phyloP scores from a whole-genome alignment of 2,888 invertebrate genomes.

The Synanthedon myopaeformis region DNA sequence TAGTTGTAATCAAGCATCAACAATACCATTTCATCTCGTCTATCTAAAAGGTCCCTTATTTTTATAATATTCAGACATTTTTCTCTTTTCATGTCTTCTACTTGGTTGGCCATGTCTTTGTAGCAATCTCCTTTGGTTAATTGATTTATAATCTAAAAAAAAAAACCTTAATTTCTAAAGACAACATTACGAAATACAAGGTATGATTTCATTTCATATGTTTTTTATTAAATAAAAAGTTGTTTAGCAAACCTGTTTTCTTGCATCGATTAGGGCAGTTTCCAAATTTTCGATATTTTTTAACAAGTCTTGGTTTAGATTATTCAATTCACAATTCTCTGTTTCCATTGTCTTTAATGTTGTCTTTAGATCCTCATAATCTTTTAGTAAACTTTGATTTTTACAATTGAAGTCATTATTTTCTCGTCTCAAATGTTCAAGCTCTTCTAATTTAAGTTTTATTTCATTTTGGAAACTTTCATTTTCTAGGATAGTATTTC shows the following conservation, averaged over 20 bases:
- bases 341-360: constrained; percentile 13
- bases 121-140: constrained; percentile 9
- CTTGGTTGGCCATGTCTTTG: constrained; percentile 28
- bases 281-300: constrained; percentile 38
- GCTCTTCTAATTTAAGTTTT: constrained; percentile 16
- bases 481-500: constrained; percentile 28
- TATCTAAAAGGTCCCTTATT: constrained; percentile 34
- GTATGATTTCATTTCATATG: too few relatives aligned
- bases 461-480: constrained; percentile 30
- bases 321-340: constrained; percentile 31
- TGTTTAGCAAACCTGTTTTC: constrained; percentile 31
- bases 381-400: constrained; percentile 25
- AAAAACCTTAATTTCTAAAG: background rate
- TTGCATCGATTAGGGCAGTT: constrained; percentile 30
- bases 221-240: too few relatives aligned
- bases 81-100: constrained; percentile 39
- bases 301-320: constrained; percentile 28
- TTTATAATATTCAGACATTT: constrained; percentile 29
- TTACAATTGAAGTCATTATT: constrained; percentile 29
- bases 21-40: constrained; percentile 42
- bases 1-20: constrained; percentile 1
- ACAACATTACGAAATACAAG: too few relatives aligned
- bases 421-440: constrained; percentile 27
- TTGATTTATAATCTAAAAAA: background rate
- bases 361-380: constrained; percentile 12